These are phyloP conservation scores for Enteromius paludinosus DNA, from an alignment of 2,797 vertebrate species.

Conservation along the genomic window DNA sequence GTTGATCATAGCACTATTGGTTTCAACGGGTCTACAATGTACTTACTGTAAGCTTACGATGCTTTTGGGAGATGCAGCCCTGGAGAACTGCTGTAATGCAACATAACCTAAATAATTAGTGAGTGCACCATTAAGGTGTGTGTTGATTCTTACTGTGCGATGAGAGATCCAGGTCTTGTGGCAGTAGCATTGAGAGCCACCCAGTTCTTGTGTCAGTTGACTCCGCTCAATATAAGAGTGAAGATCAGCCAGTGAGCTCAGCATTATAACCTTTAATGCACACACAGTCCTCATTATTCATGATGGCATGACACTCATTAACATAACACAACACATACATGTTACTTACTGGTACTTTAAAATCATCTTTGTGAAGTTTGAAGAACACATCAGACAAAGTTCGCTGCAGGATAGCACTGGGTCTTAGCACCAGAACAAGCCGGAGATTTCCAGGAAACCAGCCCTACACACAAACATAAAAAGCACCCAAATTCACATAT, in stretches of 20 bases:
- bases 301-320: conserved; percentile 1
- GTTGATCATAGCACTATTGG: not conserved
- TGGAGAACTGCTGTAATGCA: not conserved
- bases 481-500: not conserved
- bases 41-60: not conserved
- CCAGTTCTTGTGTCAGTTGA: conserved; percentile 94
- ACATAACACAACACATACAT: not conserved
- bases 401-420: conserved; percentile 87
- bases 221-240: conserved; percentile 91
- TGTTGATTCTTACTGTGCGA: conserved; percentile 84
- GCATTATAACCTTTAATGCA: conserved; percentile 90
- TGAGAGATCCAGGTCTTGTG: conserved; percentile 92
- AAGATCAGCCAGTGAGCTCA: conserved; percentile 93
- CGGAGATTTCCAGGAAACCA: conserved; percentile 91
- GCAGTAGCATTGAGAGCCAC: conserved; percentile 92
- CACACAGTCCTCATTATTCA: conserved; percentile 18
- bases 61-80: not conserved
- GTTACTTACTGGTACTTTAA: conserved; percentile 87
- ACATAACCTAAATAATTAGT: not conserved
- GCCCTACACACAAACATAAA: conserved; percentile 73
- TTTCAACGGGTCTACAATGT: not conserved
- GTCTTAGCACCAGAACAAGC: conserved; percentile 91
- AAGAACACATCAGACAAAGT: conserved; percentile 91
- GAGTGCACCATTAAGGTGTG: not conserved
- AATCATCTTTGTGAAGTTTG: conserved; percentile 91